These are phyloP conservation scores for Eurytoma adleriae DNA, from an alignment of 2,888 invertebrate genomes.

Conservation along the genomic window DNA sequence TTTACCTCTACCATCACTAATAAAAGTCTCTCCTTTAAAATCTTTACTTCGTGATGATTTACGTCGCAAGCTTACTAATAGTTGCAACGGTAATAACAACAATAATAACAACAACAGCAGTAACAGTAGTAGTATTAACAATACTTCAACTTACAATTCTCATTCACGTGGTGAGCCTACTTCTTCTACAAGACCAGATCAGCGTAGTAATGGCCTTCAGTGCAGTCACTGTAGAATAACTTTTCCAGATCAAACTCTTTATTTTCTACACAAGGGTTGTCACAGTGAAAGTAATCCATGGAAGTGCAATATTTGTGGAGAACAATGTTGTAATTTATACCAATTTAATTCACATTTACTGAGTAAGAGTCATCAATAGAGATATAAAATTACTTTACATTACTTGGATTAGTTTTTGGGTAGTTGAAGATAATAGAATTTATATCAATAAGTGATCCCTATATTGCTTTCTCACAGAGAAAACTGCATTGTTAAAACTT, in stretches of 20 bases:
- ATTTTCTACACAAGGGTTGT: constrained; percentile 98
- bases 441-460: too few relatives aligned
- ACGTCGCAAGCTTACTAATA: constrained; percentile 82
- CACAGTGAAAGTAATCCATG: constrained; percentile 98
- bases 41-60: constrained; percentile 90
- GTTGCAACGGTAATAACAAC: constrained; percentile 59
- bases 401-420: neutral
- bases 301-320: constrained; percentile 98
- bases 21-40: constrained; percentile 90
- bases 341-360: constrained; percentile 97
- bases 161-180: constrained; percentile 77
- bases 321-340: constrained; percentile 95
- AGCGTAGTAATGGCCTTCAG: constrained; percentile 80
- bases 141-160: constrained; percentile 58
- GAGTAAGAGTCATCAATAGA: constrained; percentile 91
- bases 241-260: constrained; percentile 96
- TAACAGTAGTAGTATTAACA: constrained; percentile 57
- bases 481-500: neutral
- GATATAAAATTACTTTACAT: neutral
- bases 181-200: constrained; percentile 85
- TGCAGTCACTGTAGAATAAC: constrained; percentile 94
- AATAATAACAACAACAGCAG: constrained; percentile 61
- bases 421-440: too few relatives aligned
- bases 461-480: too few relatives aligned
- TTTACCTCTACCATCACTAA: constrained; percentile 82